These are phyloP conservation scores for Xanthia icteritia DNA, from an alignment of 2,888 invertebrate genomes.

Conservation along the genomic window DNA sequence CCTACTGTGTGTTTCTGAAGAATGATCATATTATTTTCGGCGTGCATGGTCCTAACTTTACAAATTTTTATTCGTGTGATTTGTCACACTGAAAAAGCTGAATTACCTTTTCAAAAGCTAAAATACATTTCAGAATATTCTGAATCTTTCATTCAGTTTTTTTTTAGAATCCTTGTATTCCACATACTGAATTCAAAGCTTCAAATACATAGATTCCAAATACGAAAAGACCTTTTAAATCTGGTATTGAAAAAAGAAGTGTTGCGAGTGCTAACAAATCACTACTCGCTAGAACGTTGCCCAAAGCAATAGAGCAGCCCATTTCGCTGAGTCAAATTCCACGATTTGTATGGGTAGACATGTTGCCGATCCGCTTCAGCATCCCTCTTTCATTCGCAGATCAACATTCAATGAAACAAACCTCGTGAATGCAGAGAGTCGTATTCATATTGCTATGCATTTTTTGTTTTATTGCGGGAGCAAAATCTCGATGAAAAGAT, in stretches of 20 bases:
- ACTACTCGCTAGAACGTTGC: constrained; percentile 41
- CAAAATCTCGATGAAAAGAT: constrained; percentile 11
- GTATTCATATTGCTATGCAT: constrained; percentile 47
- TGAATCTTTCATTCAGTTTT: background rate
- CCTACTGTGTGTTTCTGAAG: background rate
- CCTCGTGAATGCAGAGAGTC: constrained; percentile 41
- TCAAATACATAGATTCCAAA: constrained; percentile 17
- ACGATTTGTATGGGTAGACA: constrained; percentile 60
- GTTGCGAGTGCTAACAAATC: constrained; percentile 53
- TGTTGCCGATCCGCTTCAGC: constrained; percentile 45
- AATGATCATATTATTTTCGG: background rate
- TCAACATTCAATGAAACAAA: constrained; percentile 60
- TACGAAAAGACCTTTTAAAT: constrained; percentile 42
- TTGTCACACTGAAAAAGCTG: background rate
- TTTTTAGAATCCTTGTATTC: constrained; percentile 6
- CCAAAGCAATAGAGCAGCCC: constrained; percentile 53
- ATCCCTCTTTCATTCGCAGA: constrained; percentile 50
- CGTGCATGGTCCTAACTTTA: background rate
- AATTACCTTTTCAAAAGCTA: background rate
- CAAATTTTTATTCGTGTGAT: background rate
- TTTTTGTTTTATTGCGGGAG: constrained; percentile 28
- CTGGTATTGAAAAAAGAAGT: constrained; percentile 32
- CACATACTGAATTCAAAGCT: constrained; percentile 1
- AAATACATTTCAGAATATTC: background rate
- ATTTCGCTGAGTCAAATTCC: constrained; percentile 58